A percentile compares a stretch with the other conserved stretches of the same genome.
Conservation (phyloP, 37 sponge, comb jelly and placozoan species). For the Haliclona indistincta region DNA sequence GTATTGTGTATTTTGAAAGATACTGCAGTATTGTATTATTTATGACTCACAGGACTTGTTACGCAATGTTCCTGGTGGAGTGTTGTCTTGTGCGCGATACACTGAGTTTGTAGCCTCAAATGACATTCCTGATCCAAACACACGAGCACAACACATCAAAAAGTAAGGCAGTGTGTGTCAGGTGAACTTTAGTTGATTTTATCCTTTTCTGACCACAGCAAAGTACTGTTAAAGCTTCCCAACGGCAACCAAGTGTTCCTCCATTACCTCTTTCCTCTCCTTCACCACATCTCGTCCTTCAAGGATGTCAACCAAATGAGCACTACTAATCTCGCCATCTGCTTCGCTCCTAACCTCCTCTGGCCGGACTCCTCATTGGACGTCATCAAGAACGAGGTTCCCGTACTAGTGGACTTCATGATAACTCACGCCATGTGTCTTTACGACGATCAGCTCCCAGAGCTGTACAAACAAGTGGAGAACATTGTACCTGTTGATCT, state of each 20-base stretch:
- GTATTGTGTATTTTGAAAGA: background rate
- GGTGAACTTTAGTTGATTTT: background rate
- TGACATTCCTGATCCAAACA: slow-evolving; percentile 46
- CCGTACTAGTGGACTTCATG: slow-evolving; percentile 72
- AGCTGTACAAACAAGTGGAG: slow-evolving; percentile 24
- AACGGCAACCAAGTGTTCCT: slow-evolving; percentile 54
- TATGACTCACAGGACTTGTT: slow-evolving; percentile 49
- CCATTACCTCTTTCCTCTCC: slow-evolving; percentile 55
- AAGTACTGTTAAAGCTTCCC: slow-evolving; percentile 52
- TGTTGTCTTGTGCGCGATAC: slow-evolving; percentile 56
- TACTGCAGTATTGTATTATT: background rate
- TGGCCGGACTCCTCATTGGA: slow-evolving; percentile 72
- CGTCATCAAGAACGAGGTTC: slow-evolving; percentile 85
- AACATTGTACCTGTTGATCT: slow-evolving; percentile 9
- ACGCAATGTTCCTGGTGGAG: slow-evolving; percentile 61
- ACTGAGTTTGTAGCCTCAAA: slow-evolving; percentile 79
- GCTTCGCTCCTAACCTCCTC: slow-evolving; percentile 76
- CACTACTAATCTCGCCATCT: slow-evolving; percentile 74
- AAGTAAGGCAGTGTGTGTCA: slow-evolving; percentile 32
- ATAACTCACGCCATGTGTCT: slow-evolving; percentile 56
- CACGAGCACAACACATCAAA: slow-evolving; percentile 44
- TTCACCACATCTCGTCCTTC: slow-evolving; percentile 49
- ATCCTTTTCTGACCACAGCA: slow-evolving; percentile 4
- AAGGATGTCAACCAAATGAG: slow-evolving; percentile 65
- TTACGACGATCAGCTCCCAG: slow-evolving; percentile 55